Conservation (phyloP, 2,888 invertebrate species). For the Caradrina clavipalpis region DNA sequence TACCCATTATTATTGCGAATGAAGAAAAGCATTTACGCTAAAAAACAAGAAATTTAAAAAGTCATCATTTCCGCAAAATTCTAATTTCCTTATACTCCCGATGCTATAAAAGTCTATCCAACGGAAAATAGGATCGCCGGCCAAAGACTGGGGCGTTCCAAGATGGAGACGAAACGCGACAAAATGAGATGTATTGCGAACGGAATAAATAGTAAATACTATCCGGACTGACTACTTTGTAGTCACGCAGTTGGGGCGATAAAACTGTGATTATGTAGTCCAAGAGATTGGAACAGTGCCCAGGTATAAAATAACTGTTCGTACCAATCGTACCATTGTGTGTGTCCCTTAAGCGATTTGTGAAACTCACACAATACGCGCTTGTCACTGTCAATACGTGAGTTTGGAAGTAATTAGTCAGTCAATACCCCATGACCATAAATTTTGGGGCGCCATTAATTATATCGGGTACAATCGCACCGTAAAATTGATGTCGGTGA, state of each 20-base stretch:
- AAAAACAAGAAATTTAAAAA: slow-evolving; percentile 24
- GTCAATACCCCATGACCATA: slow-evolving; percentile 55
- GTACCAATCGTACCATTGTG: slow-evolving; percentile 21
- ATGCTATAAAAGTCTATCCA: slow-evolving; percentile 50
- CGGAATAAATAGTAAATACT: slow-evolving; percentile 56
- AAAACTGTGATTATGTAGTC: slow-evolving; percentile 78
- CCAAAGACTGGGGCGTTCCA: slow-evolving; percentile 63
- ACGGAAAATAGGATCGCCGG: slow-evolving; percentile 70
- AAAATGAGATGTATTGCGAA: slow-evolving; percentile 71
- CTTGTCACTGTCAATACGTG: slow-evolving; percentile 66
- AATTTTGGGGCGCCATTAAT: slow-evolving; percentile 64
- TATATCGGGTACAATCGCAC: slow-evolving; percentile 55
- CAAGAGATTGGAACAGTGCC: slow-evolving; percentile 79
- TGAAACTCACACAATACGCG: slow-evolving; percentile 54
- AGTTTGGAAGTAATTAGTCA: slow-evolving; percentile 67
- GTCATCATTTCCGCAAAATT: slow-evolving; percentile 40
- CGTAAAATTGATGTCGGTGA: slow-evolving; percentile 50
- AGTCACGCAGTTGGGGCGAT: slow-evolving; percentile 67
- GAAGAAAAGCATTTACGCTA: slow-evolving; percentile 10
- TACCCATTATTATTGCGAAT: not conserved
- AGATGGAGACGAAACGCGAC: slow-evolving; percentile 50
- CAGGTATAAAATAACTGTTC: slow-evolving; percentile 54
- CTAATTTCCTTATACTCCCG: slow-evolving; percentile 45
- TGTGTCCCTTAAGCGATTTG: slow-evolving; percentile 53
- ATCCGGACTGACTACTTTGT: slow-evolving; percentile 64